phyloP scores from a whole-genome alignment of 64 coral and sea anemone genomes.

The Orbicella faveolata region DNA sequence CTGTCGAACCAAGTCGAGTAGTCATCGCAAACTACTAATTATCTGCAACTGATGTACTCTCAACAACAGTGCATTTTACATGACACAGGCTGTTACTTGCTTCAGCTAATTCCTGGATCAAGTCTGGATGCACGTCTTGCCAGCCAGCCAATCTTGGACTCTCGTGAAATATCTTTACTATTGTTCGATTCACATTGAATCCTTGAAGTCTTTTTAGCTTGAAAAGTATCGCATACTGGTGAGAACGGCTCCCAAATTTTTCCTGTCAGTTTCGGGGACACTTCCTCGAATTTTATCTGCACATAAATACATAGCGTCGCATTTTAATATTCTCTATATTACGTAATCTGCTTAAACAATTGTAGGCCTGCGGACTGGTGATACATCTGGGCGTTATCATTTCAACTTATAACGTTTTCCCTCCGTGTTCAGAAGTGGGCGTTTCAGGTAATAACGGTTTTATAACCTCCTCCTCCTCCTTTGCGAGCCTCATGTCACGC shows the following conservation, averaged over 20 bases:
- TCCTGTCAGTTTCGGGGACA: neutral
- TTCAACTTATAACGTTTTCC: neutral
- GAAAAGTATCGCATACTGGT: neutral
- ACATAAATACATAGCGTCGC: too few relatives aligned
- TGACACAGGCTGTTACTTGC: too few relatives aligned
- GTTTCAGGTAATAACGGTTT: conserved; percentile 66
- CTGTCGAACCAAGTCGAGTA: too few relatives aligned
- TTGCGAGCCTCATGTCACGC: conserved; percentile 56
- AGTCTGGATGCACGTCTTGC: too few relatives aligned
- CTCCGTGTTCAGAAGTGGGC: neutral
- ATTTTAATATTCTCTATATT: too few relatives aligned
- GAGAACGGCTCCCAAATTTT: neutral
- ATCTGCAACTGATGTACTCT: too few relatives aligned
- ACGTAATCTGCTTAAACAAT: too few relatives aligned
- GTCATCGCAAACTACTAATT: too few relatives aligned
- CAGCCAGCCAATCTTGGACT: too few relatives aligned
- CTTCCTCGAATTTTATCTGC: neutral
- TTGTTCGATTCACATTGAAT: neutral
- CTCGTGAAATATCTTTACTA: too few relatives aligned
- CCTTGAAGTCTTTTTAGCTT: neutral
- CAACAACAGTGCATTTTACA: too few relatives aligned
- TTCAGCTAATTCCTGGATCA: too few relatives aligned
- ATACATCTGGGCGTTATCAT: neutral
- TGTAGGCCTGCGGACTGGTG: neutral
- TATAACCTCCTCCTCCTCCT: conserved; percentile 25